phyloP scores from a whole-genome alignment of 2,113 vertebrate species.

The Shinisaurus crocodilurus region DNA sequence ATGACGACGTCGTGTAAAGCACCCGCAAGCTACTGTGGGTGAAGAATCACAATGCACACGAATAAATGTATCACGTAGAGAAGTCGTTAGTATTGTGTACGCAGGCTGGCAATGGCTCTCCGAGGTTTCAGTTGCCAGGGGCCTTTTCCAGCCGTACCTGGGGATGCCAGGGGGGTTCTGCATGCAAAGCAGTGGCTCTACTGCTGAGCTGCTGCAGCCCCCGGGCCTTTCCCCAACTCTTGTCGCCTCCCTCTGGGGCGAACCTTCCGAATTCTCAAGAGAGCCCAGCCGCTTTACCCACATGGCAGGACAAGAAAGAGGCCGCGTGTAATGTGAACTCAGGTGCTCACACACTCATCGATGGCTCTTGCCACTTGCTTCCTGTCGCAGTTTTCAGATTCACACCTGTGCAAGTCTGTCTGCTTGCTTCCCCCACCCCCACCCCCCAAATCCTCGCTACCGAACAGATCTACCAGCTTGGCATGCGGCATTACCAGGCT shows the following conservation, averaged over 20 bases:
- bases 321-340: background rate
- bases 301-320: background rate
- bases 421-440: background rate
- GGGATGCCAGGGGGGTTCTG: background rate
- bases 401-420: rapidly evolving
- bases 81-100: too few species aligned
- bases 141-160: too few species aligned
- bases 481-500: slow-evolving; percentile 51
- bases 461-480: slow-evolving; percentile 2
- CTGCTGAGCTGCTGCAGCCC: background rate
- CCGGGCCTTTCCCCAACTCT: too few species aligned
- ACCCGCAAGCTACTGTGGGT: too few species aligned
- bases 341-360: too few species aligned
- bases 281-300: background rate
- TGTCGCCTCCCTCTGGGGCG: too few species aligned
- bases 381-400: background rate
- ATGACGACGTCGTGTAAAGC: too few species aligned
- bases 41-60: too few species aligned
- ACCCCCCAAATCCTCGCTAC: too few species aligned
- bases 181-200: background rate
- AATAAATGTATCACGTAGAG: too few species aligned
- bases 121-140: too few species aligned
- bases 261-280: background rate
- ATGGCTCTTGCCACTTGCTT: background rate
- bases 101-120: too few species aligned